phyloP scores from a whole-genome alignment of 1,140 invertebrate genomes.

The Ceratosolen solmsi region DNA sequence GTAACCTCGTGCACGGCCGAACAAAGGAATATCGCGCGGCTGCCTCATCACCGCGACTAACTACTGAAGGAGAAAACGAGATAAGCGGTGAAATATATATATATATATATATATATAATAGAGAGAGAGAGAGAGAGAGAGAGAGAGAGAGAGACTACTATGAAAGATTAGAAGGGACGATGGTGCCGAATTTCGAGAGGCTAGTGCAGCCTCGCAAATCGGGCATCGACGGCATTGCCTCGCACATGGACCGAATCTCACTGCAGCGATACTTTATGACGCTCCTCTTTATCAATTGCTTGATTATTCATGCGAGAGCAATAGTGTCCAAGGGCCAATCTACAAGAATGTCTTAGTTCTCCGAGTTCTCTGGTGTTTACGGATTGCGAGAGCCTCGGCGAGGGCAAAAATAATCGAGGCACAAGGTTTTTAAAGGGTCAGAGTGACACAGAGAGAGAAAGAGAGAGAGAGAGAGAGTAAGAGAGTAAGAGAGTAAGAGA shows the following conservation, averaged over 20 bases:
- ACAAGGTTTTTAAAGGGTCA: no score
- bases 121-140: neutral
- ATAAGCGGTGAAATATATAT: neutral
- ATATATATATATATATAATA: no score
- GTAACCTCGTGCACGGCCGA: neutral
- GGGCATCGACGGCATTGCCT: neutral
- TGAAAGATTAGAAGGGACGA: neutral
- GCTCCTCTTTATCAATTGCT: neutral
- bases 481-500: neutral
- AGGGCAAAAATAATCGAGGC: neutral
- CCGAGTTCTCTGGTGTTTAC: neutral
- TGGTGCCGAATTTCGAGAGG: constrained; percentile 10
- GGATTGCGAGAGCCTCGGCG: neutral
- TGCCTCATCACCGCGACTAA: no score
- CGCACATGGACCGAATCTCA: neutral
- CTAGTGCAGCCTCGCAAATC: neutral
- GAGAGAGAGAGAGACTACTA: neutral
- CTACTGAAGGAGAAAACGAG: no score
- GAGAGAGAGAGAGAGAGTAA: neutral
- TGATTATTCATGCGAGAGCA: neutral
- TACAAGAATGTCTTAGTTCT: neutral
- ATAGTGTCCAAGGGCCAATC: neutral
- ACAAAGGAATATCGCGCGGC: neutral
- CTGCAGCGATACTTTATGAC: neutral
- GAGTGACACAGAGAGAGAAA: neutral